phyloP scores from a whole-genome alignment of 2,888 invertebrate species.

The Drosophila formosana region DNA sequence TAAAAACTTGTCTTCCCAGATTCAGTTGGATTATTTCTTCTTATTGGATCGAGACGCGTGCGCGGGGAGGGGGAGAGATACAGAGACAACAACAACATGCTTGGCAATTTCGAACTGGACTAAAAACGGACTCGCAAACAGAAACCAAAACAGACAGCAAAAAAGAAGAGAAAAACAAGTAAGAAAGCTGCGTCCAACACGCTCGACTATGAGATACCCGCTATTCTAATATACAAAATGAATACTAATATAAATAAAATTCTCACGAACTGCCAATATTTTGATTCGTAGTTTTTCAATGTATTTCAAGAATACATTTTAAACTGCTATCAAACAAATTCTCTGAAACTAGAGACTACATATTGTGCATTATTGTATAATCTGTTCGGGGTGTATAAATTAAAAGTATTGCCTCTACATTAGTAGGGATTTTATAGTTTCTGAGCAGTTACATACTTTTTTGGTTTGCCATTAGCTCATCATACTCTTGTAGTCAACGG shows the following conservation, averaged over 20 bases:
- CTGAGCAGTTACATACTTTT: not conserved
- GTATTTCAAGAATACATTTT: no score
- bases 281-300: no score
- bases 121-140: constrained; percentile 71
- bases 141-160: constrained; percentile 48
- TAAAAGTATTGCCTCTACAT: constrained; percentile 2
- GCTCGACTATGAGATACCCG: not conserved
- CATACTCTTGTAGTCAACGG: not conserved
- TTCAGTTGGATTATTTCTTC: constrained; percentile 72
- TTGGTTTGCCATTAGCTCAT: not conserved
- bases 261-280: not conserved
- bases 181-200: not conserved
- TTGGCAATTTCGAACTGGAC: constrained; percentile 77
- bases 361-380: no score
- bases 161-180: constrained; percentile 11
- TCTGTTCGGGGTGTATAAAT: no score
- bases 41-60: constrained; percentile 42
- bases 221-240: not conserved
- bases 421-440: not conserved
- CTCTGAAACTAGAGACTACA: no score
- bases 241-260: not conserved
- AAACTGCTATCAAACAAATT: no score
- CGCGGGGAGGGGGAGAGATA: constrained; percentile 16
- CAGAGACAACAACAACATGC: constrained; percentile 48
- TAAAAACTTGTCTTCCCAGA: constrained; percentile 81